Conservation (phyloP, 2,113 vertebrate genomes). For the Lathamus discolor region DNA sequence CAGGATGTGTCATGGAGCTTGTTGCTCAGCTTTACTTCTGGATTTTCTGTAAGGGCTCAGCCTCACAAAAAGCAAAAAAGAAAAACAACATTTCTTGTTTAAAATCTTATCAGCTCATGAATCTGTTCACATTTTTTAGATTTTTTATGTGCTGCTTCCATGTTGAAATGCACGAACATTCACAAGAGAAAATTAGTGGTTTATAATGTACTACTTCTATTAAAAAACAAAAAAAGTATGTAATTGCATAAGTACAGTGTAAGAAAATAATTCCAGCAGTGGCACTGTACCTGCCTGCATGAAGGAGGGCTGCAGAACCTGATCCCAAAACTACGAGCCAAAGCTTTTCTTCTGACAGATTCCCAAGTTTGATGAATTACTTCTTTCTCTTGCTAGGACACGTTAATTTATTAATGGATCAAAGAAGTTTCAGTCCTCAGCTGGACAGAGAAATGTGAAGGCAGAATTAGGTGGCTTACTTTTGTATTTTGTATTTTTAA, state of each 20-base stretch:
- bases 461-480: not conserved
- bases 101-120: not conserved
- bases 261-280: fast-evolving
- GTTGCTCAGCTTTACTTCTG: fast-evolving
- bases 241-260: fast-evolving
- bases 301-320: not conserved
- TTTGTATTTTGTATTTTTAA: fast-evolving
- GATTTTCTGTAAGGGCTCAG: not conserved
- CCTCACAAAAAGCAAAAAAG: not conserved
- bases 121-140: not conserved
- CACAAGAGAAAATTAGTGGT: not conserved
- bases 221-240: not conserved
- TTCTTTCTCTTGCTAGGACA: not conserved
- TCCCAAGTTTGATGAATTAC: not conserved
- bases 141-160: not conserved
- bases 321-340: fast-evolving
- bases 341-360: not conserved
- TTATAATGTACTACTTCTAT: too few species aligned
- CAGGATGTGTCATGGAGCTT: not conserved
- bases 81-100: not conserved
- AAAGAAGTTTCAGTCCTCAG: not conserved
- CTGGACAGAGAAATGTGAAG: fast-evolving
- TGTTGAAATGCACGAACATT: fast-evolving
- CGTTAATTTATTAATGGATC: not conserved
- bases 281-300: not conserved